Conservation (phyloP, 2,797 vertebrate species). For the Paratrypauchen microcephalus region DNA sequence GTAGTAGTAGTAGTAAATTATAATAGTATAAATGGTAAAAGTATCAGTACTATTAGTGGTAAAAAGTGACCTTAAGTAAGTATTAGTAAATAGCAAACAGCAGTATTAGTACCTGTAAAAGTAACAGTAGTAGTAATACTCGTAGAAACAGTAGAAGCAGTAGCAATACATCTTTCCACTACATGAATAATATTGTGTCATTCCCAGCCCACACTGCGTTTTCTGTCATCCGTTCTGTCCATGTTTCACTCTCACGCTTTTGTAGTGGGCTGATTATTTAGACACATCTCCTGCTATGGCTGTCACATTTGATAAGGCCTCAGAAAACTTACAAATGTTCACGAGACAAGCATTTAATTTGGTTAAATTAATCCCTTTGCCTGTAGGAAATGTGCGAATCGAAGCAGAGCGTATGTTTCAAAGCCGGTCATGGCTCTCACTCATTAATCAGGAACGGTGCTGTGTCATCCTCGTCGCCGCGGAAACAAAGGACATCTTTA, state of each 20-base stretch:
- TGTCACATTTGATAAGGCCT: conserved; percentile 1
- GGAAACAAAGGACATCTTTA: conserved; percentile 15
- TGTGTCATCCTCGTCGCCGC: conserved; percentile 6
- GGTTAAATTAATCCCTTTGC: conserved; percentile 8
- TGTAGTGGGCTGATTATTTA: neutral
- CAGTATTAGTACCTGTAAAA: neutral
- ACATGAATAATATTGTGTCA: neutral
- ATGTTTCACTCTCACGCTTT: neutral
- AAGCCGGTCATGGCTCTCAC: conserved; percentile 7
- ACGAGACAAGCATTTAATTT: conserved; percentile 8
- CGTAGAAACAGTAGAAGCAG: neutral
- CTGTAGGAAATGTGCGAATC: neutral
- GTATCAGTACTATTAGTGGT: too few species aligned
- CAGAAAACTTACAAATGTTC: conserved; percentile 2
- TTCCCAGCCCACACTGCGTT: neutral
- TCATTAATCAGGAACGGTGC: conserved; percentile 9
- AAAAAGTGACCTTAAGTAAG: too few species aligned
- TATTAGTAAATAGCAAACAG: too few species aligned
- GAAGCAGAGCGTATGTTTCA: conserved; percentile 1
- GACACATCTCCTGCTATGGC: neutral
- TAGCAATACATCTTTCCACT: neutral
- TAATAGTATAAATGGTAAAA: too few species aligned
- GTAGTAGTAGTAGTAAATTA: too few species aligned
- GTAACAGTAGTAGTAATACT: neutral
- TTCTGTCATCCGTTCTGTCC: neutral